Conservation (phyloP, 2,888 invertebrate species). For the Keiferia lycopersicella region DNA sequence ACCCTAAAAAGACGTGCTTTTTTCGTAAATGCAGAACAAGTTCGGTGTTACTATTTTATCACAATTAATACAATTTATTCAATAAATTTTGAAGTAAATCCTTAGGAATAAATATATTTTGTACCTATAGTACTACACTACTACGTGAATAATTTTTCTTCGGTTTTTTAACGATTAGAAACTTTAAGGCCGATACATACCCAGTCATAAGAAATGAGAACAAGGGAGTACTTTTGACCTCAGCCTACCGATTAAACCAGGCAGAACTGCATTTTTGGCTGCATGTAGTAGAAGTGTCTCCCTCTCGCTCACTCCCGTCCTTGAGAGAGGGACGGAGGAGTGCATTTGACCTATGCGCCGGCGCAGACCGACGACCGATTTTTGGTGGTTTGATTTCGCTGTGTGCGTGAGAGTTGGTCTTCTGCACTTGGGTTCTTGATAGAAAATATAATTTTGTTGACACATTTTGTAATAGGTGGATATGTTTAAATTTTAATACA, state of each 20-base stretch:
- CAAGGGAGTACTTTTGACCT: slow-evolving; percentile 38
- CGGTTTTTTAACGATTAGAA: neutral
- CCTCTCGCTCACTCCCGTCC: slow-evolving; percentile 39
- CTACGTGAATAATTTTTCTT: too few relatives aligned
- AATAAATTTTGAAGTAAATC: too few relatives aligned
- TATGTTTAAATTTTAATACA: too few relatives aligned
- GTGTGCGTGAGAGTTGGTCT: slow-evolving; percentile 3
- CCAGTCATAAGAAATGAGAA: neutral
- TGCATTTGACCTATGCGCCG: slow-evolving; percentile 68
- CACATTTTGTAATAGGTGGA: too few relatives aligned
- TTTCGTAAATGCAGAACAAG: too few relatives aligned
- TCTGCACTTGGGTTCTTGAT: neutral
- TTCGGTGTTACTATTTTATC: too few relatives aligned
- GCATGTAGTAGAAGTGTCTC: slow-evolving; percentile 50
- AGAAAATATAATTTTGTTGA: neutral
- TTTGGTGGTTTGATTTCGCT: slow-evolving; percentile 46
- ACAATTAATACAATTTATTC: too few relatives aligned
- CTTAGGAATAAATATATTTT: too few relatives aligned
- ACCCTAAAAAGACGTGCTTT: too few relatives aligned
- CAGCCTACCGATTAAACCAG: slow-evolving; percentile 45
- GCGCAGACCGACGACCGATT: slow-evolving; percentile 53
- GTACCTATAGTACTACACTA: too few relatives aligned
- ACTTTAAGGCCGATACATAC: too few relatives aligned
- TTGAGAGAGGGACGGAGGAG: slow-evolving; percentile 46
- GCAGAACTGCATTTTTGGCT: slow-evolving; percentile 61